phyloP scores from a whole-genome alignment of 2,113 vertebrate species.

The Sinocyclocheilus anophthalmus region DNA sequence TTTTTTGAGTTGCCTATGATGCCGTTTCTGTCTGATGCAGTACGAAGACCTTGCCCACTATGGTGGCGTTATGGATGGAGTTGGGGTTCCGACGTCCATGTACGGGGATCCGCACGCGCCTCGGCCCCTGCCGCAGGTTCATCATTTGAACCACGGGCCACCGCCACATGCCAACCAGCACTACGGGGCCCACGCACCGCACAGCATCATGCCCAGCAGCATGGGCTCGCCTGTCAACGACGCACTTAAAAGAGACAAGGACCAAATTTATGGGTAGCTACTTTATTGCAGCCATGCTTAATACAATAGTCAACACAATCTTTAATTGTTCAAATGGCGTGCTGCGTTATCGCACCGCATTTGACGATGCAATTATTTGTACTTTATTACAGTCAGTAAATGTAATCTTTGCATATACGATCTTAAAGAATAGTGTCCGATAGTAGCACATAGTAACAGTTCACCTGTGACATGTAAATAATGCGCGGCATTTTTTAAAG shows the following conservation, averaged over 20 bases:
- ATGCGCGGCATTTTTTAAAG: background rate
- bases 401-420: background rate
- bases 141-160: slow-evolving; percentile 93
- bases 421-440: background rate
- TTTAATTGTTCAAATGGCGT: background rate
- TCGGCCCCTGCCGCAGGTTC: slow-evolving; percentile 88
- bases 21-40: slow-evolving; percentile 67
- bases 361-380: background rate
- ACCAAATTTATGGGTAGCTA: slow-evolving; percentile 92
- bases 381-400: background rate
- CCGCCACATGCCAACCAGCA: slow-evolving; percentile 91
- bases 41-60: slow-evolving; percentile 96
- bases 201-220: slow-evolving; percentile 89
- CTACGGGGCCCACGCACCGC: slow-evolving; percentile 91
- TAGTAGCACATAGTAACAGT: background rate
- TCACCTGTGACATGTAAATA: background rate
- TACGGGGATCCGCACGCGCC: slow-evolving; percentile 94
- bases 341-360: background rate
- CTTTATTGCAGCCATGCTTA: slow-evolving; percentile 33
- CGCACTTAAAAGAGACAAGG: slow-evolving; percentile 94
- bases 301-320: background rate
- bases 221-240: slow-evolving; percentile 94
- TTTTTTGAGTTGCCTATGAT: background rate
- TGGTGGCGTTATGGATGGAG: slow-evolving; percentile 90
- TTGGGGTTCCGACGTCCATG: slow-evolving; percentile 90